Evolutionary conservation across 1,140 invertebrate genomes (phyloP), one percentile per base, ranked within the genome.

Genomic region (Leptopilina clavipes): DNA sequence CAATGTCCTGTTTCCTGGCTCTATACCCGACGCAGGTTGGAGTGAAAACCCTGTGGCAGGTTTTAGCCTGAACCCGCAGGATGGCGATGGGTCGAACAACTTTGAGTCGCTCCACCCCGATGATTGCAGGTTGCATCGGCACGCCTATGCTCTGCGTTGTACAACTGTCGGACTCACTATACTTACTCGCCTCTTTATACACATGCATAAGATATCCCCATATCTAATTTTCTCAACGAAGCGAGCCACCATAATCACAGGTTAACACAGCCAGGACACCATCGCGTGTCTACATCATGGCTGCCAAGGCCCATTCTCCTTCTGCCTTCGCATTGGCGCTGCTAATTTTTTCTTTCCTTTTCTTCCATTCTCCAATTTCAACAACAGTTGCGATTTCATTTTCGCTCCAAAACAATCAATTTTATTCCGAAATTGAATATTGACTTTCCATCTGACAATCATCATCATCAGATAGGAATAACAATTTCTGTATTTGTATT

Each of bases 71-170:
- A 74, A 73, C 73, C 75, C 56, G 14, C 48, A 76, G 77, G 76
- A 82, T 73, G 56, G 56, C 56, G 56, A 65, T 81, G 79, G 81
- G 75, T 79, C 78, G 79, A 74, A 74, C 18, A 77, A 78, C 74
- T 77, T n/a, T 74, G 74, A 79, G 73, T 83, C 84, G 88, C 87
- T 88, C 88, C 89, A 89, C 88, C 88, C 88, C 87, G 84, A 88
- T 90, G 87, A 90, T 89, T 90, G 84, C 87, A 88, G 88, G 88
- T 89, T 89, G 86, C 85, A 86, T 78, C 82, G 89, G 86, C 88
- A 88, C 89, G 89, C 89, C 89, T 89, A 87, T 87, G 74, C 72
- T 71, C 25, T 31, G 25, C 5, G 43, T 71, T 74, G 79, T 74
- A 76, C 71, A 74, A 56, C 22, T 75, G 76, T 76, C 78, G 70